Percentiles rank a stretch among this genome's conserved stretches.
Evolutionary conservation across 2,888 invertebrate species (phyloP).

Genomic region (Chironomus tentans): DNA sequence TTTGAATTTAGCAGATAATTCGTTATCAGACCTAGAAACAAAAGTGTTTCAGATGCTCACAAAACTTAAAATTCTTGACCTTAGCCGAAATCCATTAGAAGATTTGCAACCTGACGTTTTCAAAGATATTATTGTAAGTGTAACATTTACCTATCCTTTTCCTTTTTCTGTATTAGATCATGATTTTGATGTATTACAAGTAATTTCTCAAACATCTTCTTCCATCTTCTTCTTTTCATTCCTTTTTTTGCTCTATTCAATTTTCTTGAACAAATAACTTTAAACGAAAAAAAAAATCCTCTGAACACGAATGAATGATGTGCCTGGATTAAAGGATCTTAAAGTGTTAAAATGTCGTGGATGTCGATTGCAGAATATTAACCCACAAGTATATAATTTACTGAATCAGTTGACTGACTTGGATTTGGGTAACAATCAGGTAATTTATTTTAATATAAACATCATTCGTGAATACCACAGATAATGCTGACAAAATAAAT

Average conservation of each 20-base stretch:
- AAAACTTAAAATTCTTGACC: conserved; percentile 59
- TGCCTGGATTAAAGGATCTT: conserved; percentile 47
- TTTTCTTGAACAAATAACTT: too few species aligned
- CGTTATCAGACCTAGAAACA: conserved; percentile 58
- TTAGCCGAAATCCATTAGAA: conserved; percentile 63
- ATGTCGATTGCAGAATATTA: conserved; percentile 63
- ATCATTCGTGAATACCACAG: too few species aligned
- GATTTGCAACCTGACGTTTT: conserved; percentile 72
- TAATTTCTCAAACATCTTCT: not conserved
- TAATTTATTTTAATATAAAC: conserved; percentile 29
- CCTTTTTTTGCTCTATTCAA: not conserved
- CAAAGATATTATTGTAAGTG: conserved; percentile 54
- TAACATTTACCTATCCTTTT: not conserved
- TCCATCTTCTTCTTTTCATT: not conserved
- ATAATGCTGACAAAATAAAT: too few species aligned
- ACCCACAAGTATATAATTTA: conserved; percentile 69
- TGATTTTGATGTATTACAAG: not conserved
- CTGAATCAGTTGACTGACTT: conserved; percentile 61
- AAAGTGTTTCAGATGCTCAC: conserved; percentile 64
- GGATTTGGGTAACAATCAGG: conserved; percentile 66
- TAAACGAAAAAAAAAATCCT: too few species aligned
- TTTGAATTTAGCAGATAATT: conserved; percentile 57
- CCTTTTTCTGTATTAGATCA: not conserved
- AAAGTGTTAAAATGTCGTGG: conserved; percentile 60
- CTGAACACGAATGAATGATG: too few species aligned